Evolutionary conservation across 2,113 vertebrate species (phyloP).

Genomic region (Abramis brama): DNA sequence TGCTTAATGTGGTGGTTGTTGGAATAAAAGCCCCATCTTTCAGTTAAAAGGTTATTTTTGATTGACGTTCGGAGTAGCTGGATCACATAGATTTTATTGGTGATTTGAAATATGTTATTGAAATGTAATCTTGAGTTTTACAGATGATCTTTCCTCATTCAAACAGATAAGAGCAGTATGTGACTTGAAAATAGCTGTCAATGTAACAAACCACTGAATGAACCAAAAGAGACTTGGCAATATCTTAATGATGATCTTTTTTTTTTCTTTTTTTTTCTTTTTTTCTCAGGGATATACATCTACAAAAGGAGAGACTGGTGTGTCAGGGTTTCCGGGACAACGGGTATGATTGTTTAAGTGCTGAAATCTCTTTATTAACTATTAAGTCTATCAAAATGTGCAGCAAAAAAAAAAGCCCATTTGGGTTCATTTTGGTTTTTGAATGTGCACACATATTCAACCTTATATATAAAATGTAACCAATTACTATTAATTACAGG

Average conservation of each 20-base stretch:
- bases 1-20: not conserved
- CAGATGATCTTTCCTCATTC: not conserved
- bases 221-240: not conserved
- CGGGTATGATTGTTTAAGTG: conserved; percentile 74
- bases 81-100: not conserved
- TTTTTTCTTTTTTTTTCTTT: not conserved
- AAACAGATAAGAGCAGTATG: not conserved
- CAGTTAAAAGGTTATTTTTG: not conserved
- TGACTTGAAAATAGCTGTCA: not conserved
- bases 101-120: not conserved
- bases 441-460: not conserved
- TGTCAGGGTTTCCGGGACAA: conserved; percentile 81
- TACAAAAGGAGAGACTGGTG: conserved; percentile 85
- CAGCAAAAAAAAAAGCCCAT: too few species aligned
- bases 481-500: conserved; percentile 73
- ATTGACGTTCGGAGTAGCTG: not conserved
- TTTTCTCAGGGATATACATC: conserved; percentile 68
- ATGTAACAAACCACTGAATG: not conserved
- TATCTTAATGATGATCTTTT: not conserved
- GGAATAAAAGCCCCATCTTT: not conserved
- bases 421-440: not conserved
- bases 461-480: not conserved
- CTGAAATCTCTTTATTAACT: not conserved
- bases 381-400: not conserved
- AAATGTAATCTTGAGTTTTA: not conserved